Base-by-base conservation (phyloP, 1,140 invertebrate species). In the Trinorchestia longiramus region DNA sequence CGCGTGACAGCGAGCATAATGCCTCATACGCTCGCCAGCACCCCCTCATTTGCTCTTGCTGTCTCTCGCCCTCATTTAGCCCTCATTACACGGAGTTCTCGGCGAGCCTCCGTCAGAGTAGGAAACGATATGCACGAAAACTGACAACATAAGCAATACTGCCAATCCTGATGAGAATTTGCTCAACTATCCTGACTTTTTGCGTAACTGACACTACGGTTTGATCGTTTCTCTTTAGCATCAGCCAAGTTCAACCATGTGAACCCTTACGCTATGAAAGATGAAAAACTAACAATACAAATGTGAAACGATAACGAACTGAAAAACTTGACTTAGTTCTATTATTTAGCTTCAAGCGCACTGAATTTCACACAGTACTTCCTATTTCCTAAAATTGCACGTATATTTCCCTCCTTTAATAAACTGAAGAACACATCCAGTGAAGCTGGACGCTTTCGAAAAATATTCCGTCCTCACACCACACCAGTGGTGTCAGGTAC, bases 1-100 rank as follows among this genome's bases (percentile, higher is more conserved):
- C n/a, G 41, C 88, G 43, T 90, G 41, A 90, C 43, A 43, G n/a
- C 88, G 88, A 90, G 88, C 88, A 90, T 90, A 90, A 90, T 90
- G 88, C n/a, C 88, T 42, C 43, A 77, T 77, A 77, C 62, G 62
- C 62, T 77, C 62, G 62, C 62, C 62, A 23, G 36, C 28, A 28
- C 62, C 36, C 28, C 62, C 62, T 77, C 62, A 77, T 77, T 77
- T 77, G 62, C 62, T 77, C 62, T 36, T 77, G 15, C 8, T 77
- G 62, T 36, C 62, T 77, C 62, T 3, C 88, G 88, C n/a, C 41
- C 88, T 42, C 43, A 90, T 42, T 90, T 41, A 17, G 88, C 88
- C n/a, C 41, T 41, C 41, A 90, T 90, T 41, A 90, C 41, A 90
- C 43, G 1, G 88, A 90, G 87, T 87, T n/a, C 36, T 77, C 36